Evolutionary conservation across 2,797 vertebrate species (phyloP).

Genomic region (Syngnathus rostellatus): DNA sequence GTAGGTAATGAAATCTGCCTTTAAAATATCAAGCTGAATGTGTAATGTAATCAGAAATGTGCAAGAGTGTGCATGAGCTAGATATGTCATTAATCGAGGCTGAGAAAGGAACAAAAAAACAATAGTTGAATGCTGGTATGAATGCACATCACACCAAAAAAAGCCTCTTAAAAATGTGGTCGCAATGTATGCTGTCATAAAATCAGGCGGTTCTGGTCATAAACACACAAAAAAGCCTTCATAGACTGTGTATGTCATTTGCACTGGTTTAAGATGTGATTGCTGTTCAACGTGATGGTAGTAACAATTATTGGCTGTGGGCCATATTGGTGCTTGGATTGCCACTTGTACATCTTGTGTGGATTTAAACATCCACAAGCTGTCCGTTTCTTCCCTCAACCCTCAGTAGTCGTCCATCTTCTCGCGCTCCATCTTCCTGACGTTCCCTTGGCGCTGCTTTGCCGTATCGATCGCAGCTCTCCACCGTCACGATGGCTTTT

Average conservation of each 20-base stretch:
- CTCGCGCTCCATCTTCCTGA: not conserved
- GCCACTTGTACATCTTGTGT: not conserved
- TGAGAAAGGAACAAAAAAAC: too few species aligned
- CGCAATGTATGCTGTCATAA: too few species aligned
- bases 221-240: not conserved
- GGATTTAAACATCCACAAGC: not conserved
- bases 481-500: not conserved
- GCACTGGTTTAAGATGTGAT: too few species aligned
- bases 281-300: not conserved
- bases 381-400: not conserved
- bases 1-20: too few species aligned
- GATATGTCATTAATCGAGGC: too few species aligned
- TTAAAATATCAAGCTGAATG: too few species aligned
- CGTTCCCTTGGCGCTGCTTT: slow-evolving; percentile 2
- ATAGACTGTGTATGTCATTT: not conserved
- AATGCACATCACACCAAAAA: too few species aligned
- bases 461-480: not conserved
- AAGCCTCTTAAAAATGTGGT: too few species aligned
- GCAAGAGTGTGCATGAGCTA: too few species aligned
- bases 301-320: not conserved
- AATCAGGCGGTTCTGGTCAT: too few species aligned
- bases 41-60: too few species aligned
- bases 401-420: not conserved
- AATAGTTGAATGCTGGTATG: too few species aligned
- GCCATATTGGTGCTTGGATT: not conserved